Evolutionary conservation across 1,140 invertebrate species (phyloP), one percentile per base, ranked within the genome.

Genomic region (Panulirus ornatus): DNA sequence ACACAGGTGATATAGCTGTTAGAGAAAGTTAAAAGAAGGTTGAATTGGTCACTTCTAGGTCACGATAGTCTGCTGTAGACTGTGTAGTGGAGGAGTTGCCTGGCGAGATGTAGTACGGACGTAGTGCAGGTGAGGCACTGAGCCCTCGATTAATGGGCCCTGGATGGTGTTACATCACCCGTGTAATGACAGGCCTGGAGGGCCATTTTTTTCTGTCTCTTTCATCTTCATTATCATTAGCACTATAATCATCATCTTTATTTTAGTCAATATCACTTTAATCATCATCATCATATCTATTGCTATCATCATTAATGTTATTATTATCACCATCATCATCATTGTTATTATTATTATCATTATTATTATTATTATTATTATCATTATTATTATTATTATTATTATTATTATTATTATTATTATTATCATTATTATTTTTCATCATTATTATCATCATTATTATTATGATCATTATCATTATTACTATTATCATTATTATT

Each of bases 281-380:
- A 70, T 22, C 66, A 70, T 22, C 19, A 70, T 34, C 66, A 2
- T 34, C 66, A n/a, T 34, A n/a, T 5, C 66, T 34, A n/a, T 22
- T 1, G 11, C 66, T 9, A n/a, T 22, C 66, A 70, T 5, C 63
- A 70, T 30, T 30, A 22, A 5, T 22, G n/a, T n/a, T n/a, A n/a
- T n/a, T n/a, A n/a, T n/a, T n/a, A 70, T 34, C 36, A 27, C 66
- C 14, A 8, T 34, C 36, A 70, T 34, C 14, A 70, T 34, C 3
- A 70, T 34, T 70, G 36, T 27, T 70, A 70, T 34, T 70, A 70
- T 34, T 70, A n/a, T 34, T 70, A 70, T 0, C 36, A 70, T 34
- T 70, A 70, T 34, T 70, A 70, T 34, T 70, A 70, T 34, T 70
- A 70, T 34, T 70, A 70, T 34, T 70, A 63, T 34, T 70, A 70